Conservation (phyloP, 2,888 invertebrate genomes). For the Eristalis tenax region DNA sequence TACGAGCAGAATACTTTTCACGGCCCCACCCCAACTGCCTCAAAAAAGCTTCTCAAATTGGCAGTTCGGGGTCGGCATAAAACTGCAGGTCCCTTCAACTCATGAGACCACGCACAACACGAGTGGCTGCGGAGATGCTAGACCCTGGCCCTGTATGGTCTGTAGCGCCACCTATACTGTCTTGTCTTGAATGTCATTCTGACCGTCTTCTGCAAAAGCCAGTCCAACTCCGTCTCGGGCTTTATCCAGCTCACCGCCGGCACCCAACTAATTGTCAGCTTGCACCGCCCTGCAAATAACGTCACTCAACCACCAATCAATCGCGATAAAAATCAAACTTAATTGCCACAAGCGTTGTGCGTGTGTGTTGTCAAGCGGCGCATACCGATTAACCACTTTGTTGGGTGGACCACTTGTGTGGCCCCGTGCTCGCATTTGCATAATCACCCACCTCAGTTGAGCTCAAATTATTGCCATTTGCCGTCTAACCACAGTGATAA, state of each 20-base stretch:
- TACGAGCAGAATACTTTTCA: no score
- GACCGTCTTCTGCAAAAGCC: no score
- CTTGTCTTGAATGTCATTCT: background rate
- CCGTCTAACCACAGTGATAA: slow-evolving; percentile 31
- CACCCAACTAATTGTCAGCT: background rate
- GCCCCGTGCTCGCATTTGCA: background rate
- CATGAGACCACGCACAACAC: no score
- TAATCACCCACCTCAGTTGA: slow-evolving; percentile 19
- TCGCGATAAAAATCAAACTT: background rate
- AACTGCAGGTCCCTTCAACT: no score
- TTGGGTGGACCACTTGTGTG: background rate
- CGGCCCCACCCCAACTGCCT: no score
- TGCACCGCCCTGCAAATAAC: background rate
- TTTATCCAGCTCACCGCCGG: background rate
- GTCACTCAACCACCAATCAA: background rate
- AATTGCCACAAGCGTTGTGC: background rate
- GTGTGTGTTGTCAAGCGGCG: background rate
- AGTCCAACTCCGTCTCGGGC: no score
- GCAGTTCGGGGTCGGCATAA: no score
- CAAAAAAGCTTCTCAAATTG: no score
- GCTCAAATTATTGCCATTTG: slow-evolving; percentile 34
- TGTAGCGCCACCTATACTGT: no score
- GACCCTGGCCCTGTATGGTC: no score
- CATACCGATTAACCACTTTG: background rate
- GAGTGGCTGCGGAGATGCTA: no score